phyloP scores from a whole-genome alignment of 2,797 vertebrate genomes.

The Melanotaenia parkinsoni region DNA sequence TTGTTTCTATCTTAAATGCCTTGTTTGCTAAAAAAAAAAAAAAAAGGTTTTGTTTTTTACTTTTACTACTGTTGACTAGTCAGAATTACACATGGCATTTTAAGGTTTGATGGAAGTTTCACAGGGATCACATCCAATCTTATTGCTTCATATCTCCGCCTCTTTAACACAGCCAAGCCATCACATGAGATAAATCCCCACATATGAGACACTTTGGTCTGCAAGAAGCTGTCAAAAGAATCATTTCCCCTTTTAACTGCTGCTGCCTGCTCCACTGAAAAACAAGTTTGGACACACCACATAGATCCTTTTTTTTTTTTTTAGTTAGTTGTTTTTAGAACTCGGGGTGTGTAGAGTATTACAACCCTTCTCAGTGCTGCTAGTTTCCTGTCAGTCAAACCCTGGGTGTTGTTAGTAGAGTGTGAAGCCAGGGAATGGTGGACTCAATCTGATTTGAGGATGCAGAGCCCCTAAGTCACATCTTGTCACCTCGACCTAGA shows the following conservation, averaged over 20 bases:
- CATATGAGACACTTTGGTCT: conserved; percentile 59
- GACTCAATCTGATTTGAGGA: conserved; percentile 11
- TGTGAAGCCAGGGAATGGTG: conserved; percentile 19
- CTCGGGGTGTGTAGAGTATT: neutral
- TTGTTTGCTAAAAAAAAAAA: neutral
- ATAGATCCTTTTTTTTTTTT: conserved; percentile 5
- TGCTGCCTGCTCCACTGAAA: conserved; percentile 39
- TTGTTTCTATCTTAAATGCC: neutral
- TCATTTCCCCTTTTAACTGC: conserved; percentile 40
- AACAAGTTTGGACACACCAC: conserved; percentile 35
- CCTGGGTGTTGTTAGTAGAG: conserved; percentile 11
- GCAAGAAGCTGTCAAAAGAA: conserved; percentile 64
- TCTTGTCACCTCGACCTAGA: conserved; percentile 19
- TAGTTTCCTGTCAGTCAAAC: conserved; percentile 31
- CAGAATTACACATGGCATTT: neutral
- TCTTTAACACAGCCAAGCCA: conserved; percentile 41
- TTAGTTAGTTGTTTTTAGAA: neutral
- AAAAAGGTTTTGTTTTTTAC: too few species aligned
- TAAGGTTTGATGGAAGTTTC: conserved; percentile 52
- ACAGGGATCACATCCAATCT: conserved; percentile 55
- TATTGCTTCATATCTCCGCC: conserved; percentile 11
- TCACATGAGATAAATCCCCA: conserved; percentile 59
- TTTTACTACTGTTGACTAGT: neutral
- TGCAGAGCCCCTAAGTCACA: conserved; percentile 1
- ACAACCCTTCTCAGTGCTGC: conserved; percentile 9